phyloP scores from a whole-genome alignment of 2,888 invertebrate species.

The Lutraria lutraria region DNA sequence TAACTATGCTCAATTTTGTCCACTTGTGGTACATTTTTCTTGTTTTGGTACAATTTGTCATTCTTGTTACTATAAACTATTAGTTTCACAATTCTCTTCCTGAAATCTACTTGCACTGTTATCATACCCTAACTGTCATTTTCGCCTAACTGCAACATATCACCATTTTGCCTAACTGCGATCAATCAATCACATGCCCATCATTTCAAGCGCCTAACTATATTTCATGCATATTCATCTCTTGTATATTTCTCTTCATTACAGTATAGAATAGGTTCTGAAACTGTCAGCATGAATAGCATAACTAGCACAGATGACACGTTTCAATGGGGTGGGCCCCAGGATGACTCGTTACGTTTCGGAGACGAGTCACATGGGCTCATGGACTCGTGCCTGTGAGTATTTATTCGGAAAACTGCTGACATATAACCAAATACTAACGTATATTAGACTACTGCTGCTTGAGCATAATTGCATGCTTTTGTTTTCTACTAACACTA shows the following conservation, averaged over 20 bases:
- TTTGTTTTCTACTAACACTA: constrained; percentile 5
- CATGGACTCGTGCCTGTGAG: constrained; percentile 85
- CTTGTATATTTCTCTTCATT: constrained; percentile 60
- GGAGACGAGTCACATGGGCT: constrained; percentile 82
- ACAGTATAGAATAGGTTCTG: constrained; percentile 81
- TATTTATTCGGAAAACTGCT: constrained; percentile 66
- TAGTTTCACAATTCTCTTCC: neutral
- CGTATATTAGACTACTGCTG: neutral
- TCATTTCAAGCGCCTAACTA: neutral
- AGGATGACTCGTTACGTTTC: constrained; percentile 72
- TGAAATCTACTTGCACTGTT: neutral
- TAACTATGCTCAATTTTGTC: neutral
- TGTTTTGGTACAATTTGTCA: neutral
- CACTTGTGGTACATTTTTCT: neutral
- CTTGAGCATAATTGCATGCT: constrained; percentile 1
- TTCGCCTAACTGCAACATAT: neutral
- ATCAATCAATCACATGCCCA: neutral
- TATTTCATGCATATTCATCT: constrained; percentile 24
- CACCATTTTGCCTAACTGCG: neutral
- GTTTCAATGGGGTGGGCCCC: constrained; percentile 80
- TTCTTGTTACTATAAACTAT: neutral
- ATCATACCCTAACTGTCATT: constrained; percentile 10
- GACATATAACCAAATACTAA: constrained; percentile 37
- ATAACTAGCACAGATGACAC: constrained; percentile 81
- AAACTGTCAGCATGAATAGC: constrained; percentile 82